Conservation (phyloP, 2,888 invertebrate species). For the Ceriagrion tenellum region DNA sequence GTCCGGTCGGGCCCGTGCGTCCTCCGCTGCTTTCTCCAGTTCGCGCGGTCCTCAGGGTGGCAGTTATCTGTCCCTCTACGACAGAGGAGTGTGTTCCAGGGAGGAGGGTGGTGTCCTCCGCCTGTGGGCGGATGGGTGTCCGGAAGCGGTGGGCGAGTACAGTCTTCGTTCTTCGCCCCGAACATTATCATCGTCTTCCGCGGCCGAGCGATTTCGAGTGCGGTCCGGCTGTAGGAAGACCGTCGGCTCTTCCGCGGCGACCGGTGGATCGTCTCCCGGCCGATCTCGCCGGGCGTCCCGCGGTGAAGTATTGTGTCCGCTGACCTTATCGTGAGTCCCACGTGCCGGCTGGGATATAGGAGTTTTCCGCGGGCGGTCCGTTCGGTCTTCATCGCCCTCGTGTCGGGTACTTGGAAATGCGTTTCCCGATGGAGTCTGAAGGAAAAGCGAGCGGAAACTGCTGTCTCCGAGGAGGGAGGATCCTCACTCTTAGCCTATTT, state of each 20-base stretch:
- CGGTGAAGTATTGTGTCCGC: not conserved
- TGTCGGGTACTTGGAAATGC: not conserved
- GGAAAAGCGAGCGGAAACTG: not conserved
- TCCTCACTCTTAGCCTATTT: not conserved
- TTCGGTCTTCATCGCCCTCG: not conserved
- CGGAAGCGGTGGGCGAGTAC: not conserved
- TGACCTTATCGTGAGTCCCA: not conserved
- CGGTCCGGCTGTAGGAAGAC: not conserved
- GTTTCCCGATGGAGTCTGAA: not conserved
- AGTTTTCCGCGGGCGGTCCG: not conserved
- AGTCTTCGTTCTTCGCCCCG: not conserved
- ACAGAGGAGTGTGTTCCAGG: no score
- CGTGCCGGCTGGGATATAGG: not conserved
- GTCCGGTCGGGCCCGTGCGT: no score
- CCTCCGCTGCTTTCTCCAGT: not conserved
- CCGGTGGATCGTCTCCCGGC: not conserved
- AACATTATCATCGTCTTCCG: not conserved
- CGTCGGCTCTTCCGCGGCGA: not conserved
- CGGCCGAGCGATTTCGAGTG: not conserved
- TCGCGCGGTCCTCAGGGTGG: no score
- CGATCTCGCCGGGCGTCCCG: not conserved
- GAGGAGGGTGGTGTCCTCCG: not conserved
- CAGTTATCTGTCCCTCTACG: no score
- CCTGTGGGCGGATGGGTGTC: conserved; percentile 7
- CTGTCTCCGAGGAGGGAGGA: not conserved